Base-by-base conservation (phyloP, 2,113 vertebrate species). In the Fulmarus glacialis region DNA sequence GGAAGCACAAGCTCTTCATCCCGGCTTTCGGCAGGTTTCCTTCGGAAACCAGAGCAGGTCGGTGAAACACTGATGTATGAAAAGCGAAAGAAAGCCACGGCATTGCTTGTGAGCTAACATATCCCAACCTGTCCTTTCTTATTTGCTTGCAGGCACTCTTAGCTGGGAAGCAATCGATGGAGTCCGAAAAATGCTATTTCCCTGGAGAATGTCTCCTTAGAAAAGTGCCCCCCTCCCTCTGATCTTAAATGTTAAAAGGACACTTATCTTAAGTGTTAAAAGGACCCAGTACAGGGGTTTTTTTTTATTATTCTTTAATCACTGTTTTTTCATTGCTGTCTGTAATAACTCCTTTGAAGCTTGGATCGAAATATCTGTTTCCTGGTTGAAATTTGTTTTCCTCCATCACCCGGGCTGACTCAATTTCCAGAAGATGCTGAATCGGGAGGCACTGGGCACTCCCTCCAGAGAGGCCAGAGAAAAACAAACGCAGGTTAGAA, bases 301-400 rank as follows among this genome's bases (percentile, higher is more conserved):
- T 23, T 38, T 12, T 23, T 30, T 55, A 48, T 60, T 64, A 52
- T 79, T 78, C 67, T 94, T 92, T 93, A 94, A 94, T 95, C 88
- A 47, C 56, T 8, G 1, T 47, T 66, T 89, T 87, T 93, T 72
- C 87, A 50, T 64, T 62, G 75, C 67, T 92, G 60, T 63, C 87
- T 92, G 38, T 89, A 90, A 91, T 78, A 96, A 78, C 64, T 71
- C 80, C 92, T 90, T 92, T 84, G 90, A 96, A 96, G 80, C 60
- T 43, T 62, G 80, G 82, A 77, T 91, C 42, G 32, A 89, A 93
- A 81, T 94, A 84, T 12, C 74, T 77, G 32, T 78, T 91, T 92
- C 81, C 73, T 82, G 52, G n/a, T 26, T 87, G 55, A 91, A 92
- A 92, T 88, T 56, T 66, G 56, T 88, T 96, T 97, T 89, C 36